Evolutionary conservation across 2,888 invertebrate species (phyloP), one percentile per base, ranked within the genome.

Genomic region (Sphaerophoria rueppellii): DNA sequence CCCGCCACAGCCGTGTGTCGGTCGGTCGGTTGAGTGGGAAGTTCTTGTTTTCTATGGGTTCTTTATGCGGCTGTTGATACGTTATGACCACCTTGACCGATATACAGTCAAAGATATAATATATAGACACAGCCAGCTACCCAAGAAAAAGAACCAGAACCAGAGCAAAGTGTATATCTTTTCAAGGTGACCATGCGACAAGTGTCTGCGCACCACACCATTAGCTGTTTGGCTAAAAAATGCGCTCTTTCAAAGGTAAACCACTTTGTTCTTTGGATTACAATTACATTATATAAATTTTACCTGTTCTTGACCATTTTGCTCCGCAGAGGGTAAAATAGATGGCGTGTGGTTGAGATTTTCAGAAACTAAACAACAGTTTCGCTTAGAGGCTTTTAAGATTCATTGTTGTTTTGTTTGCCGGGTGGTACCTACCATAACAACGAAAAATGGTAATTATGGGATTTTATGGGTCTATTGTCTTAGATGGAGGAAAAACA

Each of bases 41-140:
- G 83, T 79, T 52, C 60, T 74, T 65, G 24, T 24, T 24, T 24
- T 24, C 24, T 24, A 24, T 24, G 43, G 57, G 48, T 73, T 78
- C 65, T 82, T 52, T 73, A 52, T 50, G 50, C 72, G 71, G 40
- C 50, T 57, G 46, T 60, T 48, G 54, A 52, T 57, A 43, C 48
- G 52, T 63, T 75, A 58, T 65, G 67, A 54, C 72, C 76, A 80
- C 85, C 85, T 85, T 85, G 85, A 85, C 85, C 85, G 81, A 85
- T 81, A 85, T 76, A 80, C 63, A 76, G 32, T 40, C 76, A 72
- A 52, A 75, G 72, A 61, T 75, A 75, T 76, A 80, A 71, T 50
- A 7, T 57, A 37, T 34, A 80, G 50, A 34, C 32, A 6, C 55
- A 43, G n/a, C 32, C 46, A 43, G 24, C 24, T 24, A 24, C 2